Evolutionary conservation across 2,888 invertebrate genomes (phyloP).

Genomic region (Brenthis daphne): DNA sequence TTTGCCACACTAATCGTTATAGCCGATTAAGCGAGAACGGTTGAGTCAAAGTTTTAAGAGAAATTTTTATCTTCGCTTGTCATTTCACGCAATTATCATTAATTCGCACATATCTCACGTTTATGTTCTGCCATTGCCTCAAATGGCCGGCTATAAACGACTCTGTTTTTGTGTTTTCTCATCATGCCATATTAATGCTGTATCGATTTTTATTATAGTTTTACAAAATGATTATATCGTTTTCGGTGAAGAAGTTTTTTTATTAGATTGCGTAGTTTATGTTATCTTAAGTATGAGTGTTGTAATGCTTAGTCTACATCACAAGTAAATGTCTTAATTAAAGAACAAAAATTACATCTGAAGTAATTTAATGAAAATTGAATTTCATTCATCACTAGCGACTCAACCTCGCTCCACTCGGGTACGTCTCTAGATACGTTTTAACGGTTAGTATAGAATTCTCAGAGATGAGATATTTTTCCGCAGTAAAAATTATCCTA

Average conservation of each 20-base stretch:
- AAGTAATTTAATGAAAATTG: too few species aligned
- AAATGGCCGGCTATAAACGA: conserved; percentile 18
- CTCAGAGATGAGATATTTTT: too few species aligned
- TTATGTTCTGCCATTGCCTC: conserved; percentile 28
- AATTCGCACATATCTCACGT: conserved; percentile 60
- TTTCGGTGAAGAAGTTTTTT: background rate
- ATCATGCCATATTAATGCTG: conserved; percentile 23
- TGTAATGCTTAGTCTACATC: too few species aligned
- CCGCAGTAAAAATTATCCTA: too few species aligned
- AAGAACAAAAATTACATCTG: too few species aligned
- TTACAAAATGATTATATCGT: background rate
- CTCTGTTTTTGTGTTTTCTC: conserved; percentile 20
- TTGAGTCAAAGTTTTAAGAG: conserved; percentile 66
- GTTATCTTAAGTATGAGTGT: too few species aligned
- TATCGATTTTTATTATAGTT: conserved; percentile 26
- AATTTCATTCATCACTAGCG: too few species aligned
- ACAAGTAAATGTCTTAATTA: too few species aligned
- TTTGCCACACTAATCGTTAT: conserved; percentile 65
- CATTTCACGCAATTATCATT: conserved; percentile 78
- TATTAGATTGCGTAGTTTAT: too few species aligned
- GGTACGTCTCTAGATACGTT: too few species aligned
- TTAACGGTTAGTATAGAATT: too few species aligned
- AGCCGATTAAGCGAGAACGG: conserved; percentile 72
- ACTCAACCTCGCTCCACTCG: too few species aligned
- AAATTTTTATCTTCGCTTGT: conserved; percentile 73